Evolutionary conservation across 2,797 vertebrate genomes (phyloP).

Genomic region (Notolabrus celidotus): DNA sequence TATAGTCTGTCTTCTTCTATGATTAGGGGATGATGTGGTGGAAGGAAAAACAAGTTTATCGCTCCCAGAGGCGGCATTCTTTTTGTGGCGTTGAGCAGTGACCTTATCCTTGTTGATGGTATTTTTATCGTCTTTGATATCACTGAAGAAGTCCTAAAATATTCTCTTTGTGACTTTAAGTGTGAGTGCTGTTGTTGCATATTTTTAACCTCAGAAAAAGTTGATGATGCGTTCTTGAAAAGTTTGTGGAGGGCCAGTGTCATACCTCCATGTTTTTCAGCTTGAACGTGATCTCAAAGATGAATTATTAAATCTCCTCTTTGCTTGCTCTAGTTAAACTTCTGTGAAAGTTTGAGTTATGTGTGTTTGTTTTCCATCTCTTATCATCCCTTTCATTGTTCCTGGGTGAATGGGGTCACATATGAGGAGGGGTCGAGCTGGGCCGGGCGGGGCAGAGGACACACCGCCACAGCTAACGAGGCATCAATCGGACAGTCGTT

Average conservation of each 20-base stretch:
- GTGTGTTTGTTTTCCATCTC: constrained; percentile 4
- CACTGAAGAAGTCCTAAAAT: constrained; percentile 48
- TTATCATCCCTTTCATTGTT: constrained; percentile 10
- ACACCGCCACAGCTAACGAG: constrained; percentile 39
- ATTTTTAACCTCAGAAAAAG: background rate
- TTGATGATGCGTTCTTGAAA: background rate
- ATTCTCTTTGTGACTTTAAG: constrained; percentile 49
- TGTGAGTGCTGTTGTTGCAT: constrained; percentile 2
- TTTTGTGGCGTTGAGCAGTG: constrained; percentile 50
- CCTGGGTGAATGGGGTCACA: constrained; percentile 44
- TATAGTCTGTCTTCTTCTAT: background rate
- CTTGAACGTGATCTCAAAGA: too few relatives aligned
- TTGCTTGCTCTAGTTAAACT: background rate
- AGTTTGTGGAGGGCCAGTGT: background rate
- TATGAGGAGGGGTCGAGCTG: background rate
- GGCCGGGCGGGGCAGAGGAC: constrained; percentile 39
- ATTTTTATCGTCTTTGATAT: constrained; percentile 63
- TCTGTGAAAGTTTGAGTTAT: background rate
- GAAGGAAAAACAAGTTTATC: background rate
- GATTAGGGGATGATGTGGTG: background rate
- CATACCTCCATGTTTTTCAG: too few relatives aligned
- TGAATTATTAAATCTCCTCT: too few relatives aligned
- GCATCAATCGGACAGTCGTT: constrained; percentile 30
- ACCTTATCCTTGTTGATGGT: constrained; percentile 67
- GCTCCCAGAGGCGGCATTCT: background rate